A percentile compares a stretch with the other conserved stretches of the same genome.
Evolutionary conservation across 2,888 invertebrate genomes (phyloP).

Genomic region (Acanthosepion pharaonis): DNA sequence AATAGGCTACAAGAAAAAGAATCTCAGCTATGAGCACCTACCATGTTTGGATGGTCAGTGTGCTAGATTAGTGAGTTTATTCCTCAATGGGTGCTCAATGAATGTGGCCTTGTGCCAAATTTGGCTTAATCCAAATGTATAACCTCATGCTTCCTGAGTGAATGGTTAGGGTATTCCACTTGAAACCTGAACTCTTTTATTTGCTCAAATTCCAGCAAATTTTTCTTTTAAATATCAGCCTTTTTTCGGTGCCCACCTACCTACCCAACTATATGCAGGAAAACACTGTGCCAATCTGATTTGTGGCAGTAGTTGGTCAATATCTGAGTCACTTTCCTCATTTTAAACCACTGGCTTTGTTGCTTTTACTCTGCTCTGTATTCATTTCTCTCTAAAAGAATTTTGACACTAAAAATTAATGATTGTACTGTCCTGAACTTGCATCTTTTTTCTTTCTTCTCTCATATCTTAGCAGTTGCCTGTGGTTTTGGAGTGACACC

Average conservation of each 20-base stretch:
- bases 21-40: too few relatives aligned
- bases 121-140: too few relatives aligned
- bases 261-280: too few relatives aligned
- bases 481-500: neutral
- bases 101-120: too few relatives aligned
- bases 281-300: too few relatives aligned
- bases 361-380: neutral
- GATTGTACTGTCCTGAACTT: neutral
- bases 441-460: neutral
- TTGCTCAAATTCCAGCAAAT: neutral
- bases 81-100: too few relatives aligned
- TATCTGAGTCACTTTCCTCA: neutral
- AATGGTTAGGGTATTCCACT: neutral
- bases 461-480: neutral
- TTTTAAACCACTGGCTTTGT: neutral
- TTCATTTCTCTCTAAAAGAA: neutral
- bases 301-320: too few relatives aligned
- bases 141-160: constrained; percentile 1
- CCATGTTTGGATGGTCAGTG: too few relatives aligned
- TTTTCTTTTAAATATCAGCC: neutral
- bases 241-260: too few relatives aligned
- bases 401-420: neutral
- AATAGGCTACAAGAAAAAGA: too few relatives aligned
- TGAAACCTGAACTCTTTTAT: neutral
- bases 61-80: too few relatives aligned